Evolutionary conservation across 2,888 invertebrate species (phyloP).

Genomic region (Oxytorus armatus): DNA sequence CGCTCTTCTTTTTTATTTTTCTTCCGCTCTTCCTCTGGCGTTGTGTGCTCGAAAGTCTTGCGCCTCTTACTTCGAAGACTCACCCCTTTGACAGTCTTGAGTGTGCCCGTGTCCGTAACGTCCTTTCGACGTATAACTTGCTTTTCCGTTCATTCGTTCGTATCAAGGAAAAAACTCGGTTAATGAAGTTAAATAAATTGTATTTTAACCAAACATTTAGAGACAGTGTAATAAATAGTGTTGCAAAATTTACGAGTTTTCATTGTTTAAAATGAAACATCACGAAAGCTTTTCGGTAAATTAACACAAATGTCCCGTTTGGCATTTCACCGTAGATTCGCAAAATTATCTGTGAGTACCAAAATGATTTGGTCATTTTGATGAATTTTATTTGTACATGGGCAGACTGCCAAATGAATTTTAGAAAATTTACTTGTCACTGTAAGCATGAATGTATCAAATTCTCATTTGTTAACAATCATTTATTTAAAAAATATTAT

Average conservation of each 20-base stretch:
- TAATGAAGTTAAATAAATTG: slow-evolving; percentile 2
- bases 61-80: slow-evolving; percentile 68
- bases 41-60: slow-evolving; percentile 59
- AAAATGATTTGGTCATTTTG: too few species aligned
- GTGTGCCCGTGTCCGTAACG: slow-evolving; percentile 61
- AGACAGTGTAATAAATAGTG: not conserved
- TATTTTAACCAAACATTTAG: not conserved
- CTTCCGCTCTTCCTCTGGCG: slow-evolving; percentile 66
- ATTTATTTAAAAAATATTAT: too few species aligned
- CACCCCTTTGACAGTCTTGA: slow-evolving; percentile 59
- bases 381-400: too few species aligned
- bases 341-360: too few species aligned
- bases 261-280: too few species aligned
- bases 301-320: too few species aligned
- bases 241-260: not conserved
- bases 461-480: too few species aligned
- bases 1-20: slow-evolving; percentile 71
- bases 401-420: too few species aligned
- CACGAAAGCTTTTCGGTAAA: too few species aligned
- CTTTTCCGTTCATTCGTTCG: slow-evolving; percentile 56
- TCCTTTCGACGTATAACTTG: slow-evolving; percentile 52
- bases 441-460: too few species aligned
- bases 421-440: too few species aligned
- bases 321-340: too few species aligned
- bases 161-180: not conserved